These are phyloP conservation scores for Plecotus auritus DNA, from an alignment of 2,113 vertebrate species.

Conservation along the genomic window DNA sequence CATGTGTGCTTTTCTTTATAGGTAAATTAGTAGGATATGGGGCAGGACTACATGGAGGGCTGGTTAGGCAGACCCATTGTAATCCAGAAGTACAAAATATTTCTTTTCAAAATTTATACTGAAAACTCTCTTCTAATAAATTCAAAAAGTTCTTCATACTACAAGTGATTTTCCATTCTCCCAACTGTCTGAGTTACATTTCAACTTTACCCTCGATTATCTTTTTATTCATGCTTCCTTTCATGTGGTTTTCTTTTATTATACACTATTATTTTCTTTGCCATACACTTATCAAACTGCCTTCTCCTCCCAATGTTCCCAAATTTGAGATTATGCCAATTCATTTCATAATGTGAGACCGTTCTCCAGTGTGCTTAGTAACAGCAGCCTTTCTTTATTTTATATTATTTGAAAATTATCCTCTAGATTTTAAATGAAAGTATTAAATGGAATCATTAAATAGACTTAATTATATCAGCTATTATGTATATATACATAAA, in stretches of 20 bases:
- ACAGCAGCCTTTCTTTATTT: slow-evolving; percentile 27
- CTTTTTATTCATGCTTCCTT: background rate
- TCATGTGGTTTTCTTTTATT: background rate
- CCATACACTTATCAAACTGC: background rate
- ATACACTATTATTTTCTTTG: background rate
- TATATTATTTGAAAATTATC: slow-evolving; percentile 42
- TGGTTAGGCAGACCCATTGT: background rate
- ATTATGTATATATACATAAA: background rate
- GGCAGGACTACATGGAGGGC: rapidly evolving
- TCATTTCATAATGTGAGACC: background rate
- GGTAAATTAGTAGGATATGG: background rate
- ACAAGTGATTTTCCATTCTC: slow-evolving; percentile 11
- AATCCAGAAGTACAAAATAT: background rate
- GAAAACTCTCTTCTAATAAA: background rate
- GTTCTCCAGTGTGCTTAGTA: background rate
- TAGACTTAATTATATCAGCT: slow-evolving; percentile 22
- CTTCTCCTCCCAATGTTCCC: background rate
- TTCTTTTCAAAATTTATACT: background rate
- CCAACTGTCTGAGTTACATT: background rate
- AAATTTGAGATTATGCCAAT: background rate
- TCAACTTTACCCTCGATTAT: background rate
- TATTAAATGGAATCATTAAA: slow-evolving; percentile 58
- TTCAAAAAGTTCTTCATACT: background rate
- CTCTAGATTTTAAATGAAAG: slow-evolving; percentile 38
- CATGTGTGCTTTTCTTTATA: background rate